Evolutionary conservation across 2,797 vertebrate genomes (phyloP), one percentile per base, ranked within the genome.

Genomic region (Schizopygopsis malacanthus): DNA sequence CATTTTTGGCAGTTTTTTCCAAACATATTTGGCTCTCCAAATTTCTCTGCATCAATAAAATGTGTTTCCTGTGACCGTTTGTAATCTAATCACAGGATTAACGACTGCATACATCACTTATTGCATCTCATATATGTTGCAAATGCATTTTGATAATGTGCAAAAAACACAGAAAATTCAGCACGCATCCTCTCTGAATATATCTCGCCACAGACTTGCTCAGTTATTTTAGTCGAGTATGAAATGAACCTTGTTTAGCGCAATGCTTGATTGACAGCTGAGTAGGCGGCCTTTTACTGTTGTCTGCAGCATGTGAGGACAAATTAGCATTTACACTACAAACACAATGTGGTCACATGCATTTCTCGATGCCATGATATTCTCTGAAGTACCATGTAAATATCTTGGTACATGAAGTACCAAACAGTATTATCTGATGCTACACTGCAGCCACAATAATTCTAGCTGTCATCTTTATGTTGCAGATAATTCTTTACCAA

Each of bases 401-500:
- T 50, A 41, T 22, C 7, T 41, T 56, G 54, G 33, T 61, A 78
- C 25, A 65, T 18, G 15, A 52, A 41, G 43, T 39, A 45, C 20
- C 72, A 22, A 5, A 75, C 33, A 82, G 39, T 20, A n/a, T 54
- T 56, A 79, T 37, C 45, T 50, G 47, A 54, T 28, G 25, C 7
- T 4, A 0, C 50, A 22, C 69, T 28, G 16, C 22, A 71, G 15
- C 33, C n/a, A 16, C 45, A 71, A 28, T 12, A 39, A 39, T 12
- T 56, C 47, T 56, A 33, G 33, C 65, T 70, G 47, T 15, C 25
- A 16, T 59, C 28, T 69, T 12, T 25, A 56, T 13, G 65, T 80
- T 86, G 73, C 52, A 50, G 45, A 83, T 67, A 37, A 75, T 10
- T 82, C 65, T 65, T 43, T 71, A 82, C 43, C 15, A 65, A 75